Base-by-base conservation (phyloP, 2,113 vertebrate genomes). In the Cyprinus carpio region DNA sequence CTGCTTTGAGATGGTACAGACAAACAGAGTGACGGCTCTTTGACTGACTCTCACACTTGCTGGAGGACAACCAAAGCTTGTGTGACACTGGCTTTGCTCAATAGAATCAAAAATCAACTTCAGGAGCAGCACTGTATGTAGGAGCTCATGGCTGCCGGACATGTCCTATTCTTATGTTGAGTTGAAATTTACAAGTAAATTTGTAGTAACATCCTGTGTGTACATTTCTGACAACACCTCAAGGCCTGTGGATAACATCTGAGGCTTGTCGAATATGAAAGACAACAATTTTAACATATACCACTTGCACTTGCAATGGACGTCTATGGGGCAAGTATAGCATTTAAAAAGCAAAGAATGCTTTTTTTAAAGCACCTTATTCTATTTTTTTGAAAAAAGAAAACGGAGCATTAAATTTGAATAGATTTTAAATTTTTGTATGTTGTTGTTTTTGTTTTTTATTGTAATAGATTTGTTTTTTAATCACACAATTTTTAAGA, bases 1-100 rank as follows among this genome's bases (percentile, higher is more conserved):
- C 31, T 65, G 78, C 72, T 87, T 82, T 64, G 31, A 83, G 67
- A 82, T 31, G 43, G 27, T 37, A 76, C 2, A 87, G 62, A 75
- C 11, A 37, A 67, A 23, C 37, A 84, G 40, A 40, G 31, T 27
- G 51, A 27, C 0, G 46, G 18, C 15, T 54, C 15, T 76, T 54
- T 54, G 75, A 64, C 58, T 64, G 56, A 16, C 15, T 43, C 34
- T 80, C 77, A 16, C n/a, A 43, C 20, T 27, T 25, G n/a, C 77
- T 80, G n/a, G 34, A 80, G 77, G 77, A 80, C 77, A 80, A 64
- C n/a, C 58, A 11, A 27, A 46, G 58, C 37, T 23, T 75, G 23
- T 60, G 34, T 60, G 31, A 46, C 29, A 60, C 13, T 13, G 49
- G 67, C 56, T 31, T 51, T 31, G 31, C 40, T 43, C 54, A 60